Percentiles rank a stretch among this genome's conserved stretches.
These are phyloP conservation scores for Scaptodrosophila latifasciaeformis DNA, from an alignment of 2,888 invertebrate genomes.

Conservation along the genomic window DNA sequence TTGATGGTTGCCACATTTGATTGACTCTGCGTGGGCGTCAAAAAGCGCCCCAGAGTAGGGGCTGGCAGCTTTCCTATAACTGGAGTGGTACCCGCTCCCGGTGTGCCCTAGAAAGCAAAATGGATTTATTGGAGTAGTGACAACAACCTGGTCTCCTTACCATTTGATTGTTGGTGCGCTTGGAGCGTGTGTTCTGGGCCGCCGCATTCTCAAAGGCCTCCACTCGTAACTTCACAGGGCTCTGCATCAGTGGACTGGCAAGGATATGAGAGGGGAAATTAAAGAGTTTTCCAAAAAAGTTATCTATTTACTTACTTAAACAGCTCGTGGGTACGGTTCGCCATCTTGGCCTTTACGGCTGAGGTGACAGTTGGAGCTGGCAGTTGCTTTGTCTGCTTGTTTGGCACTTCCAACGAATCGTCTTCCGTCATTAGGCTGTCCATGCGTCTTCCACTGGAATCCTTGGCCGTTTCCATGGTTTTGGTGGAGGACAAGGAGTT, in stretches of 20 bases:
- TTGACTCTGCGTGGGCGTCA: constrained; percentile 69
- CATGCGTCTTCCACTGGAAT: constrained; percentile 41
- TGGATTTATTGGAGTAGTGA: background rate
- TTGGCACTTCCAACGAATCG: constrained; percentile 54
- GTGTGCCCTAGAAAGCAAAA: background rate
- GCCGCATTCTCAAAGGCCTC: constrained; percentile 78
- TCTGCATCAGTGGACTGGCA: constrained; percentile 79
- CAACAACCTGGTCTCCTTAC: constrained; percentile 39
- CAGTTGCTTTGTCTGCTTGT: constrained; percentile 7
- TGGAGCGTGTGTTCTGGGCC: constrained; percentile 47
- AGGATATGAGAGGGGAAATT: constrained; percentile 49
- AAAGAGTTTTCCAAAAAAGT: background rate
- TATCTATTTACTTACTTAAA: constrained; percentile 69
- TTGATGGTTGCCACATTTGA: constrained; percentile 41
- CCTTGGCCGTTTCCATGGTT: constrained; percentile 59
- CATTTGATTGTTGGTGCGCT: constrained; percentile 66
- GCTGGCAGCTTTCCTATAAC: constrained; percentile 57
- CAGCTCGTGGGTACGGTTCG: constrained; percentile 70
- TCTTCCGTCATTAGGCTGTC: constrained; percentile 72
- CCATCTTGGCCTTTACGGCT: constrained; percentile 58
- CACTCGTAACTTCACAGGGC: constrained; percentile 79
- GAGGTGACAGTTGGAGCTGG: constrained; percentile 9
- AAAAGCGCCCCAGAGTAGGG: constrained; percentile 66
- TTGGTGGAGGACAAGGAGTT: constrained; percentile 16
- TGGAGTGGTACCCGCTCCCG: constrained; percentile 56